Evolutionary conservation across 1,140 invertebrate genomes (phyloP).

Genomic region (Trichonephila inaurata): DNA sequence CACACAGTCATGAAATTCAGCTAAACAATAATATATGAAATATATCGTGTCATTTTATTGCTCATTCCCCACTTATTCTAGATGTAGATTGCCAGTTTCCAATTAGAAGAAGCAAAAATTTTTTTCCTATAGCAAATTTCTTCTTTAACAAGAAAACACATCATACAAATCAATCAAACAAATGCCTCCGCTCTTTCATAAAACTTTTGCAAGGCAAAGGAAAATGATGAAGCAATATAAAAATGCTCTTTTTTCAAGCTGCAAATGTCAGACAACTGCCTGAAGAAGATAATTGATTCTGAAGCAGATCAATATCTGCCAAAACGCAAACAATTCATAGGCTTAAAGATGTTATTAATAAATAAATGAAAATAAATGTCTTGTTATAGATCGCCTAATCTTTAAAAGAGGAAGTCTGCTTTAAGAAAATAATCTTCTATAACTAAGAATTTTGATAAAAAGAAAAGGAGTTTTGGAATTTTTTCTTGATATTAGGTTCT

Average conservation of each 20-base stretch:
- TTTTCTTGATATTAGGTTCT: neutral
- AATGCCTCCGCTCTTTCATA: neutral
- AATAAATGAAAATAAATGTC: neutral
- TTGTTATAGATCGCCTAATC: neutral
- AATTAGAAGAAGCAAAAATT: neutral
- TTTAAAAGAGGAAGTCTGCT: neutral
- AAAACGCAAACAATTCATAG: neutral
- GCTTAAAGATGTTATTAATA: neutral
- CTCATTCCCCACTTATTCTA: neutral
- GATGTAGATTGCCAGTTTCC: neutral
- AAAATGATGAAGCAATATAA: neutral
- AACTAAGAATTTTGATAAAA: neutral
- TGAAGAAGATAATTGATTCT: neutral
- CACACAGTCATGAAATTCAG: no score
- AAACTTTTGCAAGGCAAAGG: neutral
- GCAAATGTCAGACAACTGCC: neutral
- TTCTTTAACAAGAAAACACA: neutral
- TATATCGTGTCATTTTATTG: neutral
- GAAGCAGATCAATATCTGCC: neutral
- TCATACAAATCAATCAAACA: neutral
- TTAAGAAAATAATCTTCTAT: conserved; percentile 2
- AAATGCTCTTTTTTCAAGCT: neutral
- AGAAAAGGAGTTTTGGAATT: neutral
- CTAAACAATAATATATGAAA: no score
- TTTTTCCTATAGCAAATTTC: neutral